Evolutionary conservation across 2,888 invertebrate genomes (phyloP).

Genomic region (Papilio elwesi): DNA sequence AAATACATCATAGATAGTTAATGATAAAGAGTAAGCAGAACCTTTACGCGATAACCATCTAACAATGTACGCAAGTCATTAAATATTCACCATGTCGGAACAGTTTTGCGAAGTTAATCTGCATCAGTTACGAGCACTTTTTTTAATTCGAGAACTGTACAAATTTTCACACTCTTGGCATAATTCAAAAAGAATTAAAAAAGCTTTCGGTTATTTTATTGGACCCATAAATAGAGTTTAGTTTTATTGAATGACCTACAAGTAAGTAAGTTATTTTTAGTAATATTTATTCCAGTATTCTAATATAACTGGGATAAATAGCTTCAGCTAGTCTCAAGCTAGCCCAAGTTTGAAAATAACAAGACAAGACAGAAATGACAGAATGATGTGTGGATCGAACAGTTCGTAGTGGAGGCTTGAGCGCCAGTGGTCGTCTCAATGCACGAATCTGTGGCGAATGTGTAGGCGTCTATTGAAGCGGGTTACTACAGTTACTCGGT

Average conservation of each 20-base stretch:
- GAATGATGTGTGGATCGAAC: too few relatives aligned
- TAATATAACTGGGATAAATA: too few relatives aligned
- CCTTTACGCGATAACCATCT: not conserved
- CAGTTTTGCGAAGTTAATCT: conserved; percentile 49
- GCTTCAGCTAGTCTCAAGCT: too few relatives aligned
- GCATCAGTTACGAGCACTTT: conserved; percentile 66
- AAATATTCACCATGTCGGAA: conserved; percentile 22
- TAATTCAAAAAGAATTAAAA: conserved; percentile 60
- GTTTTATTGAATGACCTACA: not conserved
- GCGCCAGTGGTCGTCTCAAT: too few relatives aligned
- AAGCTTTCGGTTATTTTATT: conserved; percentile 4
- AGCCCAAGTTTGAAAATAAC: too few relatives aligned
- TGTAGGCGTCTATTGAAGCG: too few relatives aligned
- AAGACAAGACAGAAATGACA: too few relatives aligned
- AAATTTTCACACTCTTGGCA: conserved; percentile 79
- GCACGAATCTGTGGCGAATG: too few relatives aligned
- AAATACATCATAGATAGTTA: too few relatives aligned
- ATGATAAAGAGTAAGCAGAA: not conserved
- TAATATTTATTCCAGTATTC: too few relatives aligned
- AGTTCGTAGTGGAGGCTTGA: too few relatives aligned
- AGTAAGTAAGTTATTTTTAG: not conserved
- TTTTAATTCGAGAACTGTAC: conserved; percentile 61
- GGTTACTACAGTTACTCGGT: too few relatives aligned
- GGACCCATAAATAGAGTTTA: not conserved
- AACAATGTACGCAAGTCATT: conserved; percentile 1